Percentiles rank a stretch among this genome's conserved stretches.
These are phyloP conservation scores for Sycophaga agraensis DNA, from an alignment of 1,140 invertebrate genomes.

Conservation along the genomic window DNA sequence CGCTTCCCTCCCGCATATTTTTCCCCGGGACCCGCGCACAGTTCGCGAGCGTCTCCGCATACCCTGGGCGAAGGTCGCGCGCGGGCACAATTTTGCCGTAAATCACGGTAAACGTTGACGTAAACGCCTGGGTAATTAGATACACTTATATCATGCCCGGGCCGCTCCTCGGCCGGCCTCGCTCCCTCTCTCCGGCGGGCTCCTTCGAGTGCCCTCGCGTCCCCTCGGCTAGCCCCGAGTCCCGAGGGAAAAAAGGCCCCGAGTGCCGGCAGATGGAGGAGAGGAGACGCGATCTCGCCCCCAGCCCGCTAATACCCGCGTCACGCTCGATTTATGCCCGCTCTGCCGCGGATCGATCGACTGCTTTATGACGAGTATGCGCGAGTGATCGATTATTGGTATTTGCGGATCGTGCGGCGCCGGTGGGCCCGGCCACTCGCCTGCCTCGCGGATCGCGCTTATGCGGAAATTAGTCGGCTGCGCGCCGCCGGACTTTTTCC, in stretches of 20 bases:
- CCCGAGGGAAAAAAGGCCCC: conserved; percentile 16
- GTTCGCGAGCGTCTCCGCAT: conserved; percentile 30
- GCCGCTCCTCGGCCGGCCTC: conserved; percentile 9
- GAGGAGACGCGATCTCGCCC: no score
- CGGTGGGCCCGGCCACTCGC: no score
- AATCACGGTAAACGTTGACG: conserved; percentile 58
- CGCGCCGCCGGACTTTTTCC: conserved; percentile 1
- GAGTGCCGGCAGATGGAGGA: conserved; percentile 17
- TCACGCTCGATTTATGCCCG: conserved; percentile 28
- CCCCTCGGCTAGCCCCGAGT: neutral
- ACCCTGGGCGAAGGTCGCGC: conserved; percentile 52
- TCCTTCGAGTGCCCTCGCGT: conserved; percentile 39
- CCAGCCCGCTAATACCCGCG: conserved; percentile 21
- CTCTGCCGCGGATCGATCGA: neutral
- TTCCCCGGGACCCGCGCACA: conserved; percentile 34
- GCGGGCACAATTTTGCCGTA: conserved; percentile 53
- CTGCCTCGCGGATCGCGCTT: conserved; percentile 7
- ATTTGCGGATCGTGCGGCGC: conserved; percentile 2
- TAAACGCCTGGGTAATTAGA: conserved; percentile 58
- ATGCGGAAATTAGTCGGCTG: conserved; percentile 23
- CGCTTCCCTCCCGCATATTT: neutral
- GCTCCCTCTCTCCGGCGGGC: conserved; percentile 24
- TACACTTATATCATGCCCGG: conserved; percentile 41
- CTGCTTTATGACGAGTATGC: conserved; percentile 29
- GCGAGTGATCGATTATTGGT: conserved; percentile 19